Percentiles rank a stretch among this genome's conserved stretches.
Conservation (phyloP, 1,140 invertebrate species). For the Caenorhabditis tropicalis region DNA sequence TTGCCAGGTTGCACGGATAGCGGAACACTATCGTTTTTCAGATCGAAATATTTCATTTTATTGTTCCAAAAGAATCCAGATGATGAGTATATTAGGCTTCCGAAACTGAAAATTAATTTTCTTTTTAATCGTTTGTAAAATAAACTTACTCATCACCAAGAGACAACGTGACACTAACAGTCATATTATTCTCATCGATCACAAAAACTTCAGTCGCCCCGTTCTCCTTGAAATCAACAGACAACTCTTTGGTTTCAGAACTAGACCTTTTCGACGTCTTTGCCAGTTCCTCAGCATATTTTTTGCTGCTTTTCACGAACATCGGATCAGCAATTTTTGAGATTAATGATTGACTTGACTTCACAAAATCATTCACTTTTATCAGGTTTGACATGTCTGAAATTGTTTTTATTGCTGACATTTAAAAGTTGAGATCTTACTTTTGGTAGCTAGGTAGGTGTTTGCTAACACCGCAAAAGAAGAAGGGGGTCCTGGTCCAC, state of each 20-base stretch:
- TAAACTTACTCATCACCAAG: conserved; percentile 36
- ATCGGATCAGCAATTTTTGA: neutral
- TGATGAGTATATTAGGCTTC: neutral
- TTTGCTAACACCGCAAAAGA: conserved; percentile 4
- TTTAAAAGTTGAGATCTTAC: neutral
- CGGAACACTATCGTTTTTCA: neutral
- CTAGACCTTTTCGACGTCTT: conserved; percentile 11
- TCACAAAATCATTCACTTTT: neutral
- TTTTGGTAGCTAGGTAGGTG: neutral
- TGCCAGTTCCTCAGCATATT: neutral
- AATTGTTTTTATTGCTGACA: neutral
- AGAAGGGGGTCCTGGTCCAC: neutral
- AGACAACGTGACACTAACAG: conserved; percentile 2
- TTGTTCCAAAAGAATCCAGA: conserved; percentile 26
- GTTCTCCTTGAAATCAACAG: conserved; percentile 7
- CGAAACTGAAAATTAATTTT: neutral
- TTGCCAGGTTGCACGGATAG: conserved; percentile 22
- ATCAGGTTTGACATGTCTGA: conserved; percentile 5
- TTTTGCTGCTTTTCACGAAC: conserved; percentile 15
- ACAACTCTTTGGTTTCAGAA: neutral
- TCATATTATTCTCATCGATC: conserved; percentile 37
- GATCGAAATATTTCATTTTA: conserved; percentile 23
- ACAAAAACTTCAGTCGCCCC: neutral
- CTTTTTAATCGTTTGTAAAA: no score
- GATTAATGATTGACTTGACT: neutral